Evolutionary conservation across 2,113 vertebrate genomes (phyloP), one percentile per base, ranked within the genome.

Genomic region (Dromas ardeola): DNA sequence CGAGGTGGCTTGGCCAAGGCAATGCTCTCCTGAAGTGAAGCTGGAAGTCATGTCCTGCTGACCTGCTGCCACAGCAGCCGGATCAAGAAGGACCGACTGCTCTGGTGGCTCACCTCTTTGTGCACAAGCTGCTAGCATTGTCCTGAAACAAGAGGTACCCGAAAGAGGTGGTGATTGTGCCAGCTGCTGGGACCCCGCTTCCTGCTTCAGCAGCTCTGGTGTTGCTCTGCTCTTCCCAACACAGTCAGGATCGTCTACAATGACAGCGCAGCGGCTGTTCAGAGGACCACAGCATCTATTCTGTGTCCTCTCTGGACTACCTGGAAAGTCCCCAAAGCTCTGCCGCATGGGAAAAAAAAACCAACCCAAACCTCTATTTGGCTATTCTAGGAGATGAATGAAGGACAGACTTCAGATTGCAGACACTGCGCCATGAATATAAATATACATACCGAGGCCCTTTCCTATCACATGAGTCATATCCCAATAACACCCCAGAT

Each of bases 381-480:
- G 5, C 36, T 69, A 9, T 42, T 36, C 29, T 63, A 53, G 55
- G 13, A 76, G 81, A 63, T 22, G 5, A 78, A 40, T 32, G 49
- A 74, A 55, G 16, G n/a, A 36, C 23, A 78, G 40, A 45, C 21
- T 69, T 36, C 15, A 49, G 49, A 21, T 19, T 38, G 49, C 62
- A 63, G n/a, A 52, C 58, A 8, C 12, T 58, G 38, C 6, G 2
- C 30, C 22, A 34, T 34, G 12, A 52, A 43, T 45, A 38, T 20
- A 36, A 9, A 52, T 8, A 4, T 6, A 50, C 1, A 0, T 8
- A 30, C 27, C 4, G 2, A n/a, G n/a, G 61, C 18, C 25, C 23
- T 38, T 58, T 80, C 32, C 61, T 56, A 11, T 38, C 1, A 2
- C 13, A 3, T 42, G 19, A 53, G 26, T 55, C 15, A 25, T 20